phyloP scores from a whole-genome alignment of 2,797 vertebrate genomes.

The Ficedula albicollis region DNA sequence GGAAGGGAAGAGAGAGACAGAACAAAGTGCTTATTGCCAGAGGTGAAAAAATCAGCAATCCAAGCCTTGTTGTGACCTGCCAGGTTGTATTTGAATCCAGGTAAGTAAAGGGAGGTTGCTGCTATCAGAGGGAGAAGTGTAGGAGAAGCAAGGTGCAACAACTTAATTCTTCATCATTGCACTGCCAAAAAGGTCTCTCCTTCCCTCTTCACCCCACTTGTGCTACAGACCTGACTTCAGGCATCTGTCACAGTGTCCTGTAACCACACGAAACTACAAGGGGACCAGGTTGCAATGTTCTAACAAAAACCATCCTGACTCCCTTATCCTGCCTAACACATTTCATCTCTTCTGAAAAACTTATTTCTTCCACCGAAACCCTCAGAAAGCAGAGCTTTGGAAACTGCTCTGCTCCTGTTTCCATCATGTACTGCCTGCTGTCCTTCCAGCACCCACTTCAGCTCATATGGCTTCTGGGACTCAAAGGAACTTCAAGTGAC shows the following conservation, averaged over 20 bases:
- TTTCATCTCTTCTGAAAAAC: not conserved
- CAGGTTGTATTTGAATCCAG: not conserved
- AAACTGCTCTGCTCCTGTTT: not conserved
- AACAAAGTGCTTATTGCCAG: not conserved
- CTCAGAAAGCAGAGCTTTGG: not conserved
- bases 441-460: not conserved
- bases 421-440: not conserved
- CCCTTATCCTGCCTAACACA: not conserved
- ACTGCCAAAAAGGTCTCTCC: not conserved
- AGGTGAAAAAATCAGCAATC: not conserved
- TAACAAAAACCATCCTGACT: not conserved
- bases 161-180: not conserved
- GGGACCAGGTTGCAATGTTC: not conserved
- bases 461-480: not conserved
- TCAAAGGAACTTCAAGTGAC: not conserved
- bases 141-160: not conserved
- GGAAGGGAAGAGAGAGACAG: not conserved
- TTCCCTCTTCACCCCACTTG: not conserved
- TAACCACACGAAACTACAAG: not conserved
- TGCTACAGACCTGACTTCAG: not conserved
- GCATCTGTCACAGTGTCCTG: not conserved
- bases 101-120: not conserved
- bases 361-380: not conserved
- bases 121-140: not conserved
- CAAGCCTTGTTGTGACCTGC: not conserved